Conservation (phyloP, 2,888 invertebrate genomes). For the Scaptomyza reducta region DNA sequence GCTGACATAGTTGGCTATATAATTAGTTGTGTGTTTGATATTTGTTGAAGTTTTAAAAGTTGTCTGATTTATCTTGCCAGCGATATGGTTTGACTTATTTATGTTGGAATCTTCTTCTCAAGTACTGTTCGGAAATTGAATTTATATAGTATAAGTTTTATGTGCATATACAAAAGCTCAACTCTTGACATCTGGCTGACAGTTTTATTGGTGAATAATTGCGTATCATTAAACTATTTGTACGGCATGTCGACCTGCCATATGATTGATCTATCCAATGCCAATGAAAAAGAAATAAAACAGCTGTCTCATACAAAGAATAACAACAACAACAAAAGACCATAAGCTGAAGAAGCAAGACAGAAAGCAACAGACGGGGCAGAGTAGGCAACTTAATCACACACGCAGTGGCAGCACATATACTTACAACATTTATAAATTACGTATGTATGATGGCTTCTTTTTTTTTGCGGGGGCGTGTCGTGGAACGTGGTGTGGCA, state of each 20-base stretch:
- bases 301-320: slow-evolving; percentile 55
- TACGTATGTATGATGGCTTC: slow-evolving; percentile 59
- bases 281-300: slow-evolving; percentile 69
- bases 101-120: not conserved
- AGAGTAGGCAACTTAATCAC: slow-evolving; percentile 52
- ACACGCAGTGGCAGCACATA: slow-evolving; percentile 22
- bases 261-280: slow-evolving; percentile 70
- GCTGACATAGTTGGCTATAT: not conserved
- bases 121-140: no score
- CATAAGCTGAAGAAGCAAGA: slow-evolving; percentile 3
- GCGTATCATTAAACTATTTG: slow-evolving; percentile 73
- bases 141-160: not conserved
- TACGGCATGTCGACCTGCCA: slow-evolving; percentile 59
- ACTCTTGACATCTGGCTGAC: slow-evolving; percentile 68
- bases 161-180: slow-evolving; percentile 32
- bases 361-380: slow-evolving; percentile 12
- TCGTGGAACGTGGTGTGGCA: no score
- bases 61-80: not conserved
- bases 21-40: not conserved
- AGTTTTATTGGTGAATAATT: slow-evolving; percentile 79
- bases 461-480: slow-evolving; percentile 17
- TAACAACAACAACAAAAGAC: not conserved
- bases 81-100: no score
- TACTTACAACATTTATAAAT: slow-evolving; percentile 43
- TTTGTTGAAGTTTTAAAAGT: not conserved